These are phyloP conservation scores for Gymnobelideus leadbeateri DNA, from an alignment of 2,113 vertebrate genomes.

Conservation along the genomic window DNA sequence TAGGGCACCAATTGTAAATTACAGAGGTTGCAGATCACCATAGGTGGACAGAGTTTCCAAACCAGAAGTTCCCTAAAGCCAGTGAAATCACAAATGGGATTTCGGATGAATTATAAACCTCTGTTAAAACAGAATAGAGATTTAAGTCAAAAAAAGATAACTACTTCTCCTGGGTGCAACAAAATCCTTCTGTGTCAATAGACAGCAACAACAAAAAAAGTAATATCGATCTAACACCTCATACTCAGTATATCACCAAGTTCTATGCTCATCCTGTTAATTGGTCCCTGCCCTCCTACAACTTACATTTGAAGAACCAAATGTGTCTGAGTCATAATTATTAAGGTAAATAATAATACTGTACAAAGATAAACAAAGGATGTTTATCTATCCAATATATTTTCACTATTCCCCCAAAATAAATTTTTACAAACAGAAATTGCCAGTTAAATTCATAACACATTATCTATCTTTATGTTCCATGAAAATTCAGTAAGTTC, in stretches of 20 bases:
- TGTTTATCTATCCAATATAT: constrained; percentile 22
- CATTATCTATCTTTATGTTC: background rate
- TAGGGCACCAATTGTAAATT: background rate
- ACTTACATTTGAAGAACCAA: constrained; percentile 32
- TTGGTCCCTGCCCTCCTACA: constrained; percentile 32
- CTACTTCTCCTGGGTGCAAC: constrained; percentile 32
- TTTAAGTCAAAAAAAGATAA: constrained; percentile 12
- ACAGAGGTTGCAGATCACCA: background rate
- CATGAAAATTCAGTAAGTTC: background rate
- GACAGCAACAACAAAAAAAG: constrained; percentile 23
- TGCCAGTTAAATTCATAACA: background rate
- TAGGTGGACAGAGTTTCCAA: background rate
- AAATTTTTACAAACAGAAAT: background rate
- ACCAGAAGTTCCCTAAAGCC: background rate
- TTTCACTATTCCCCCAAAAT: constrained; percentile 34
- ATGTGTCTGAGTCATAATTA: constrained; percentile 37
- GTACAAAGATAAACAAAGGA: constrained; percentile 30
- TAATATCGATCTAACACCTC: constrained; percentile 4
- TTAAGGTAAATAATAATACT: constrained; percentile 29
- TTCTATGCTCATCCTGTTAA: constrained; percentile 54
- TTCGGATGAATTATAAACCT: background rate
- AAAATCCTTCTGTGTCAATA: constrained; percentile 37
- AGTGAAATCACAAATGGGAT: background rate
- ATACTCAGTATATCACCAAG: constrained; percentile 20
- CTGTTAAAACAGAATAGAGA: background rate